Conservation (phyloP, 2,113 vertebrate species). For the Trinectes maculatus region DNA sequence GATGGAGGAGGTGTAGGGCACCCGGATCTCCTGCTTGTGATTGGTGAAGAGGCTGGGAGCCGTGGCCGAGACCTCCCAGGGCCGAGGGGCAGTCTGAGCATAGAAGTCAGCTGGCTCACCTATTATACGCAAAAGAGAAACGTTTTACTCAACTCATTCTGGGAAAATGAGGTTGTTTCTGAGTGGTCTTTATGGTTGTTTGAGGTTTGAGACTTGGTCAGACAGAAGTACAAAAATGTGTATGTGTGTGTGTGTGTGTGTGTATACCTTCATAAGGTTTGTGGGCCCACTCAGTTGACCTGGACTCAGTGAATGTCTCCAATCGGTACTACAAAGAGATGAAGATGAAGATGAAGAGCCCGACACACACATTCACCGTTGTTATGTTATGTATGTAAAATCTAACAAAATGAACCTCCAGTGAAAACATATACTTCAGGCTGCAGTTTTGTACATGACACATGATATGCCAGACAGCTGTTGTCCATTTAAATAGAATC, state of each 20-base stretch:
- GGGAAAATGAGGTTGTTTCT: no score
- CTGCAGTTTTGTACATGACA: not conserved
- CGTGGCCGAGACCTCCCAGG: slow-evolving; percentile 78
- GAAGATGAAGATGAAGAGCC: no score
- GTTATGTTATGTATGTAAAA: not conserved
- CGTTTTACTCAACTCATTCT: no score
- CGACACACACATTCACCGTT: not conserved
- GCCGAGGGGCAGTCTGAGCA: slow-evolving; percentile 72
- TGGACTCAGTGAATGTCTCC: slow-evolving; percentile 78
- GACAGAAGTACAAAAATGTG: no score
- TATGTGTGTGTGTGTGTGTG: not conserved
- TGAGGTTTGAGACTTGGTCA: no score
- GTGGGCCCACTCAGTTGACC: slow-evolving; percentile 64
- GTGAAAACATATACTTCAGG: not conserved
- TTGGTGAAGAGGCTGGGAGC: slow-evolving; percentile 76
- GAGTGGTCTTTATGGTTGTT: no score
- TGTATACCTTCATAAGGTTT: slow-evolving; percentile 61
- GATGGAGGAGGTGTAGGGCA: slow-evolving; percentile 83
- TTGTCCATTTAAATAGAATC: slow-evolving; percentile 8
- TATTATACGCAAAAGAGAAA: no score
- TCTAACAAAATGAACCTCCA: not conserved
- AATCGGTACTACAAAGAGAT: slow-evolving; percentile 73
- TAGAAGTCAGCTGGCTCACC: slow-evolving; percentile 80
- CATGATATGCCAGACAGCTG: slow-evolving; percentile 10
- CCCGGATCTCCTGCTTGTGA: slow-evolving; percentile 65